These are phyloP conservation scores for Smittia aterrima DNA, from an alignment of 2,888 invertebrate genomes.

Conservation along the genomic window DNA sequence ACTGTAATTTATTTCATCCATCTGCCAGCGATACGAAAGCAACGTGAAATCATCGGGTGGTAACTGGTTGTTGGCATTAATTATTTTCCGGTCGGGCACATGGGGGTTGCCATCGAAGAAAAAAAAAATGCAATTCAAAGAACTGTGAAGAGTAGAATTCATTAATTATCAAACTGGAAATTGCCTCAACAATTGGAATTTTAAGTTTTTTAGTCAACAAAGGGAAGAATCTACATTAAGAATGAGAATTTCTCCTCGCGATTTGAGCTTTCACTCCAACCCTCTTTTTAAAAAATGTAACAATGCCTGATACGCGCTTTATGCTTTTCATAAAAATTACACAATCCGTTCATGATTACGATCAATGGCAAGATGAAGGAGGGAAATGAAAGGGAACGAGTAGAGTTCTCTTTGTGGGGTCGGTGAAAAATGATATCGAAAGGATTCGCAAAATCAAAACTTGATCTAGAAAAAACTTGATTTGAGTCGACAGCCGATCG, in stretches of 20 bases:
- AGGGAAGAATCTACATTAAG: not conserved
- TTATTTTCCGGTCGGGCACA: slow-evolving; percentile 34
- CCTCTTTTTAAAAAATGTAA: no score
- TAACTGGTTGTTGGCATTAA: slow-evolving; percentile 30
- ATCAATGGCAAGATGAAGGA: not conserved
- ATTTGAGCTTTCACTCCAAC: no score
- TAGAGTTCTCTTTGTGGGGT: no score
- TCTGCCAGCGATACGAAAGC: not conserved
- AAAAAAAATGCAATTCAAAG: slow-evolving; percentile 19
- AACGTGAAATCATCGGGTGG: slow-evolving; percentile 31
- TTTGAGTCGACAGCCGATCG: not conserved
- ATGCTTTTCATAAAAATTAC: slow-evolving; percentile 13
- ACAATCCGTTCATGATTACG: not conserved
- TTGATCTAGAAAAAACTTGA: not conserved
- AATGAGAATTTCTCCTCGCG: no score
- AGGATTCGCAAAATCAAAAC: no score
- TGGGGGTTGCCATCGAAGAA: slow-evolving; percentile 16
- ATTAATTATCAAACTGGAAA: slow-evolving; percentile 32
- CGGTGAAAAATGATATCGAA: no score
- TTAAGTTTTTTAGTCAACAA: not conserved
- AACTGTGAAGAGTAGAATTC: not conserved
- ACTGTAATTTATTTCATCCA: slow-evolving; percentile 25
- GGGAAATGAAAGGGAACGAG: not conserved
- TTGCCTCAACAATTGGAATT: slow-evolving; percentile 30
- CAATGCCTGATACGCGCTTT: no score